phyloP scores from a whole-genome alignment of 2,797 vertebrate species.

The Petrocephalus schoutedeni region DNA sequence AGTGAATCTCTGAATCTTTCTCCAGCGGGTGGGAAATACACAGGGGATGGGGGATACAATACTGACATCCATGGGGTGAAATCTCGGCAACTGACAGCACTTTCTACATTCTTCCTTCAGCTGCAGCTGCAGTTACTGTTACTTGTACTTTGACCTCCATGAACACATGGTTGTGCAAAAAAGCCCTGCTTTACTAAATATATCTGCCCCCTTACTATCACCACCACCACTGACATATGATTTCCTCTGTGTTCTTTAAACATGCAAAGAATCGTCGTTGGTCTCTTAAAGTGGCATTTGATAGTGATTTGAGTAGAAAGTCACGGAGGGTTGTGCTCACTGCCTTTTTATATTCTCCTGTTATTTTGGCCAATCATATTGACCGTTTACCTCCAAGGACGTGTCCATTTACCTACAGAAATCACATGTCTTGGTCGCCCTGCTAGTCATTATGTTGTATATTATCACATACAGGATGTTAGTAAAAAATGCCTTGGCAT shows the following conservation, averaged over 20 bases:
- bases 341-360: background rate
- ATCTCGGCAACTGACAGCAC: background rate
- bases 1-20: background rate
- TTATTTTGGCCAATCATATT: background rate
- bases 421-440: background rate
- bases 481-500: background rate
- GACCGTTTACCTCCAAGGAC: background rate
- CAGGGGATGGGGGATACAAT: background rate
- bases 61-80: background rate
- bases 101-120: background rate
- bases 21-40: too few relatives aligned
- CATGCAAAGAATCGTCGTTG: background rate
- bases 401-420: background rate
- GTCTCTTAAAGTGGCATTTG: background rate
- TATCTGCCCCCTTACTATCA: background rate
- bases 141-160: background rate
- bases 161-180: background rate
- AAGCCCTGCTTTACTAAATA: too few relatives aligned
- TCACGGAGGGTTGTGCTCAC: background rate
- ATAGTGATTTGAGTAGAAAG: background rate
- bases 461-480: background rate
- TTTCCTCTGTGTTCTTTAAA: background rate
- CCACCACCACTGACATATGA: background rate
- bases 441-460: background rate
- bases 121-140: background rate